Conservation (phyloP, 2,888 invertebrate species). For the Dolomedes plantarius region DNA sequence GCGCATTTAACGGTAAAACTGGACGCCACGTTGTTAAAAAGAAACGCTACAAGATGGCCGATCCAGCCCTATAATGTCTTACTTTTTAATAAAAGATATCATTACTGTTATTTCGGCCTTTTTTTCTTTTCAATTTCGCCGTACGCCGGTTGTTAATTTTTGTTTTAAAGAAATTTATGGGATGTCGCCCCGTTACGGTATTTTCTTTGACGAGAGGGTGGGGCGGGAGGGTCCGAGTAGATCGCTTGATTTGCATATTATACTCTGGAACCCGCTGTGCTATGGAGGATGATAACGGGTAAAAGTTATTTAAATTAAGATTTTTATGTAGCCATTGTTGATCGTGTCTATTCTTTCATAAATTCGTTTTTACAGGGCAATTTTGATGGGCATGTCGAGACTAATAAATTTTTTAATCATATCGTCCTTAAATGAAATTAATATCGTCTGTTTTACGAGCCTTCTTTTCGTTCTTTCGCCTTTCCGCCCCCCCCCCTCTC, state of each 20-base stretch:
- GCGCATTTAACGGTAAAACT: conserved; percentile 56
- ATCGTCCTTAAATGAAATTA: conserved; percentile 40
- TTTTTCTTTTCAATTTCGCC: conserved; percentile 29
- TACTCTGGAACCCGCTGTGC: conserved; percentile 35
- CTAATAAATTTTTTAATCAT: conserved; percentile 52
- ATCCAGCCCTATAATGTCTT: conserved; percentile 58
- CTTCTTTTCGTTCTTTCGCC: not conserved
- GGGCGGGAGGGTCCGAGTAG: conserved; percentile 36
- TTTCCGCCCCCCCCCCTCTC: not conserved
- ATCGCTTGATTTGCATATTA: conserved; percentile 65
- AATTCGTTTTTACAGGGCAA: conserved; percentile 48
- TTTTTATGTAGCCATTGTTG: conserved; percentile 55
- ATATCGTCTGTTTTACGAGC: conserved; percentile 44
- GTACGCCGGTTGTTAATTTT: conserved; percentile 57
- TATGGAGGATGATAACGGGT: conserved; percentile 34
- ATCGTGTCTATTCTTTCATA: conserved; percentile 46
- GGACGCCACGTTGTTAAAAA: conserved; percentile 38
- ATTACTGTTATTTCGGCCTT: conserved; percentile 46
- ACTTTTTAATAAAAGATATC: conserved; percentile 71
- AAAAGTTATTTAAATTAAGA: conserved; percentile 71
- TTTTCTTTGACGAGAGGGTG: conserved; percentile 4
- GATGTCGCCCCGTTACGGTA: conserved; percentile 52
- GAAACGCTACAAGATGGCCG: conserved; percentile 27
- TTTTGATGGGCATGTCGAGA: conserved; percentile 29
- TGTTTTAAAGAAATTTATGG: conserved; percentile 72